Conservation (phyloP, 2,797 vertebrate species). For the Sylvilagus floridanus region DNA sequence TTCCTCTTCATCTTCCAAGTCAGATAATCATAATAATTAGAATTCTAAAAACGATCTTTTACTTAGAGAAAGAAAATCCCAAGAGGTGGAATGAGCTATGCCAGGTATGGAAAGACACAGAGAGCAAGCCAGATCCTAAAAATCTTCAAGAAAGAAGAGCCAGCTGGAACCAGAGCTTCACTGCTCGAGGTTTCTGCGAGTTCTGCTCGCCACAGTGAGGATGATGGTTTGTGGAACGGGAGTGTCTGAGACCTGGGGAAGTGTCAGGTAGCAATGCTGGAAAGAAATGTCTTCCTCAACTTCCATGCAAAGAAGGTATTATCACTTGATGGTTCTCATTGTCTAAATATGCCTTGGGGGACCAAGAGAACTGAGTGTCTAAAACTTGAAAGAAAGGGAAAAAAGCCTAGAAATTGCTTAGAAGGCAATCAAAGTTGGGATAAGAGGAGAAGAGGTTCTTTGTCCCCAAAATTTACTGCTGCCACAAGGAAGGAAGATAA, state of each 20-base stretch:
- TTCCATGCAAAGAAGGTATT: neutral
- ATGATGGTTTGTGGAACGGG: neutral
- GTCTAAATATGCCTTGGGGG: neutral
- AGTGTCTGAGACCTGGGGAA: neutral
- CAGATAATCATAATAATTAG: constrained; percentile 39
- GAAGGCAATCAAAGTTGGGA: neutral
- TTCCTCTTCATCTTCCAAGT: neutral
- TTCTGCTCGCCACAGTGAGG: neutral
- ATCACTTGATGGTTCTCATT: neutral
- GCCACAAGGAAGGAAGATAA: neutral
- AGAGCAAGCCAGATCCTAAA: neutral
- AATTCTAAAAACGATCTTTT: constrained; percentile 27
- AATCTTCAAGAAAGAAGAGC: neutral
- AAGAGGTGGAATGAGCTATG: neutral
- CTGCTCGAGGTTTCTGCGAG: neutral
- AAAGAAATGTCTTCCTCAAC: constrained; percentile 29
- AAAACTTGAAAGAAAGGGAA: neutral
- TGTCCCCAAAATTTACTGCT: neutral
- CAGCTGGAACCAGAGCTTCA: neutral
- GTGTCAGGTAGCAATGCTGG: neutral
- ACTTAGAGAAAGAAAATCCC: constrained; percentile 17
- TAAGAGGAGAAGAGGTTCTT: neutral
- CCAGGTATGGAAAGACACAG: neutral
- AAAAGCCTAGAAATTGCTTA: constrained; percentile 22
- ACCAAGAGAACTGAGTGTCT: neutral